Evolutionary conservation across 1,140 invertebrate genomes (phyloP).

Genomic region (silkworm (Bombyx mori)): DNA sequence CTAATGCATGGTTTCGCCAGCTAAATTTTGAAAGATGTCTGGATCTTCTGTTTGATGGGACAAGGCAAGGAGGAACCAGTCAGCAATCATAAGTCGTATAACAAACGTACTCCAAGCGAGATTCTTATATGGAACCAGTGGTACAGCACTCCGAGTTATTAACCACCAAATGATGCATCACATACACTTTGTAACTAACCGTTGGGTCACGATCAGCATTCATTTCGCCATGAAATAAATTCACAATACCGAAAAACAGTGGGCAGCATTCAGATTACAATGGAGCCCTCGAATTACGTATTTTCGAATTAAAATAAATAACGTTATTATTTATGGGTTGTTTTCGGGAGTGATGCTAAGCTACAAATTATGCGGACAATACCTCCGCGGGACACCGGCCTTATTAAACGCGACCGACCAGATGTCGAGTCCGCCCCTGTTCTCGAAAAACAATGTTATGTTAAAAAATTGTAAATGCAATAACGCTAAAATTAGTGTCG

Average conservation of each 20-base stretch:
- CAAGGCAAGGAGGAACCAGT: too few species aligned
- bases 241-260: conserved; percentile 5
- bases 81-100: too few species aligned
- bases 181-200: too few species aligned
- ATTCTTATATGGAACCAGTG: too few species aligned
- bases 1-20: too few species aligned
- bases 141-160: too few species aligned
- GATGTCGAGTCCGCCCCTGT: conserved; percentile 35
- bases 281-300: conserved; percentile 12
- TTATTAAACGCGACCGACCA: conserved; percentile 49
- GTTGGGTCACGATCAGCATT: too few species aligned
- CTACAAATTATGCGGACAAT: conserved; percentile 66
- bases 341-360: conserved; percentile 48
- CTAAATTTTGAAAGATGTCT: too few species aligned
- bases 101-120: too few species aligned
- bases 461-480: conserved; percentile 16
- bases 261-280: conserved; percentile 7
- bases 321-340: conserved; percentile 61
- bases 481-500: conserved; percentile 10
- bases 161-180: too few species aligned
- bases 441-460: conserved; percentile 16
- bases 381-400: conserved; percentile 46
- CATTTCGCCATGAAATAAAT: too few species aligned
- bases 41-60: too few species aligned
- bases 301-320: conserved; percentile 58